Conservation (phyloP, 2,888 invertebrate genomes). For the Cataglyphis livida region DNA sequence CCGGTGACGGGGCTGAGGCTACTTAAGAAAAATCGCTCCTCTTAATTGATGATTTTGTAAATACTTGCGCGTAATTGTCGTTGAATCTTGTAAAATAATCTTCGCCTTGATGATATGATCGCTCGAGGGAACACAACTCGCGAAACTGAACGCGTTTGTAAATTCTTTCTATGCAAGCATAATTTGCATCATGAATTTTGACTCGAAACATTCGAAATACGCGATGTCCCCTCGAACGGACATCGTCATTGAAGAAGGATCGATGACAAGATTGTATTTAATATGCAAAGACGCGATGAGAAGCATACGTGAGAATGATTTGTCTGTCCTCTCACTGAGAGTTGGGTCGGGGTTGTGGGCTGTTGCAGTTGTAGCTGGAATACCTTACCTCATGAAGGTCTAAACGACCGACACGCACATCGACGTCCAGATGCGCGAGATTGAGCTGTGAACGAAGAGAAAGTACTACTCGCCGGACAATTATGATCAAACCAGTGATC, state of each 20-base stretch:
- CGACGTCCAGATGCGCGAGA: slow-evolving; percentile 52
- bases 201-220: slow-evolving; percentile 36
- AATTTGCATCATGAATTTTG: background rate
- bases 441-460: slow-evolving; percentile 37
- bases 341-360: slow-evolving; percentile 74
- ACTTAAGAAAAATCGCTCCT: background rate
- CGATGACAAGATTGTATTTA: slow-evolving; percentile 49
- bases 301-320: slow-evolving; percentile 59
- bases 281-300: slow-evolving; percentile 46
- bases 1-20: slow-evolving; percentile 11
- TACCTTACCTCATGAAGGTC: slow-evolving; percentile 84
- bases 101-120: background rate
- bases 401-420: slow-evolving; percentile 68
- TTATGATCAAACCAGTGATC: background rate
- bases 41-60: background rate
- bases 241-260: slow-evolving; percentile 38
- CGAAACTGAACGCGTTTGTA: slow-evolving; percentile 16
- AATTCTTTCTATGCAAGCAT: background rate
- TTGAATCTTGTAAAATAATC: background rate
- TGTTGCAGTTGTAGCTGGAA: slow-evolving; percentile 85
- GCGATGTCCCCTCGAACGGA: slow-evolving; percentile 27
- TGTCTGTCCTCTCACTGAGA: slow-evolving; percentile 70
- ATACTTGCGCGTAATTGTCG: background rate
- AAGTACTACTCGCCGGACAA: slow-evolving; percentile 20
- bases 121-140: slow-evolving; percentile 6